Evolutionary conservation across 2,797 vertebrate species (phyloP).

Genomic region (Hoplostethus mediterraneus): DNA sequence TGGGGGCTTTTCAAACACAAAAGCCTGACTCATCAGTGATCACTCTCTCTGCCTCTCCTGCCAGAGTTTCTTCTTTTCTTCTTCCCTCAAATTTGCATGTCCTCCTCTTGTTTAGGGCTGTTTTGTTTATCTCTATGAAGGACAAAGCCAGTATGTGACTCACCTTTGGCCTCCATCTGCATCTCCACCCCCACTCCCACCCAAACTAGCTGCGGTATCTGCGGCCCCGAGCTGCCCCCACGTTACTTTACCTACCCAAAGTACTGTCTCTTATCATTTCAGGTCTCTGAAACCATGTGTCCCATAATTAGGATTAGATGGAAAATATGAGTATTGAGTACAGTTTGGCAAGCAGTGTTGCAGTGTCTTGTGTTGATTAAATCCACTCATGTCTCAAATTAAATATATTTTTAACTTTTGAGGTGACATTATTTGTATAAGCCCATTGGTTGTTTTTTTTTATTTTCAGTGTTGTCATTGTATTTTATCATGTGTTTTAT

Average conservation of each 20-base stretch:
- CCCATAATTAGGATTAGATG: not conserved
- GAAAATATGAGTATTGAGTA: not conserved
- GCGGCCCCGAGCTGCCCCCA: slow-evolving; percentile 23
- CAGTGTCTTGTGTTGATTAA: slow-evolving; percentile 22
- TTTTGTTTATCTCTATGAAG: slow-evolving; percentile 80
- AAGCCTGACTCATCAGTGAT: slow-evolving; percentile 47
- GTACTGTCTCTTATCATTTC: slow-evolving; percentile 13
- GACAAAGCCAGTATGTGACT: slow-evolving; percentile 76
- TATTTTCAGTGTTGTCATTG: not conserved
- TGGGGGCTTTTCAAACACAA: slow-evolving; percentile 35
- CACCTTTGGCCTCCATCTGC: slow-evolving; percentile 72
- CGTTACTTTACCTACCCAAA: slow-evolving; percentile 15
- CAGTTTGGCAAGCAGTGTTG: not conserved
- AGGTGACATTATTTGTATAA: not conserved
- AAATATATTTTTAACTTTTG: not conserved
- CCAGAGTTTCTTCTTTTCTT: slow-evolving; percentile 46
- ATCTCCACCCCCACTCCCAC: slow-evolving; percentile 30
- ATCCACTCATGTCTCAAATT: not conserved
- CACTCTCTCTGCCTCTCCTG: not conserved
- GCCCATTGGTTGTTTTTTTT: not conserved
- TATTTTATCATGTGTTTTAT: not conserved
- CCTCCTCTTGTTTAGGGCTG: slow-evolving; percentile 64
- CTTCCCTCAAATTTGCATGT: slow-evolving; percentile 49
- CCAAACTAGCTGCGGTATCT: not conserved
- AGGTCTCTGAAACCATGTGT: slow-evolving; percentile 6